A percentile compares a stretch with the other conserved stretches of the same genome.
phyloP scores from a whole-genome alignment of 2,888 invertebrate species.

The Hyposoter didymator region DNA sequence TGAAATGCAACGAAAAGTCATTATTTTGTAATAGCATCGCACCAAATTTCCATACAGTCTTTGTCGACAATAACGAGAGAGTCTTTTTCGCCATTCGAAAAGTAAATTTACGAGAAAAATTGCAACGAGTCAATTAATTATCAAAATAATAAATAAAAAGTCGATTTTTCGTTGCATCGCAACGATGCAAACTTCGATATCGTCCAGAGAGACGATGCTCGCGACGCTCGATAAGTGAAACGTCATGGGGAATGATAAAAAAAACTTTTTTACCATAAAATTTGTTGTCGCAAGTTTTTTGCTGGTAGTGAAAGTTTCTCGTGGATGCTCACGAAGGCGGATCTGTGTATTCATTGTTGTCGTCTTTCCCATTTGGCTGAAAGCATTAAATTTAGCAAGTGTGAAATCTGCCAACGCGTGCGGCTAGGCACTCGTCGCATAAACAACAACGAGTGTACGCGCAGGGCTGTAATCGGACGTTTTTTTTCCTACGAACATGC shows the following conservation, averaged over 20 bases:
- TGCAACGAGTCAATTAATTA: too few relatives aligned
- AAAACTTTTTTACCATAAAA: not conserved
- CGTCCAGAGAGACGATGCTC: too few relatives aligned
- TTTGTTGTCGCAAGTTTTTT: conserved; percentile 10
- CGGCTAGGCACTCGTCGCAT: conserved; percentile 3
- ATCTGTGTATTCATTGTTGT: not conserved
- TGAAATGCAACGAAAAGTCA: too few relatives aligned
- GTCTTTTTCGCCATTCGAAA: too few relatives aligned
- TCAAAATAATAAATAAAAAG: too few relatives aligned
- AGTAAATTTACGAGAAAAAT: too few relatives aligned
- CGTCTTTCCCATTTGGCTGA: not conserved
- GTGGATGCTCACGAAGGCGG: conserved; percentile 18
- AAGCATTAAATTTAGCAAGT: conserved; percentile 37
- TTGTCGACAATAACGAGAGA: too few relatives aligned
- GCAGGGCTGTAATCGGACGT: conserved; percentile 9
- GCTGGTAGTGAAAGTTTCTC: conserved; percentile 9
- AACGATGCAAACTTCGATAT: too few relatives aligned
- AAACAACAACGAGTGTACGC: not conserved
- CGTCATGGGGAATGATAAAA: not conserved
- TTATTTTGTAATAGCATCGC: too few relatives aligned
- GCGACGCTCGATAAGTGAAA: not conserved
- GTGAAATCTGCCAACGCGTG: not conserved
- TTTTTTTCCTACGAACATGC: conserved; percentile 38
- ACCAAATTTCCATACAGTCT: too few relatives aligned
- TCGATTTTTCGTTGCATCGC: too few relatives aligned